Evolutionary conservation across 1,140 invertebrate genomes (phyloP), one percentile per base, ranked within the genome.

Genomic region (Drosophila jambulina): DNA sequence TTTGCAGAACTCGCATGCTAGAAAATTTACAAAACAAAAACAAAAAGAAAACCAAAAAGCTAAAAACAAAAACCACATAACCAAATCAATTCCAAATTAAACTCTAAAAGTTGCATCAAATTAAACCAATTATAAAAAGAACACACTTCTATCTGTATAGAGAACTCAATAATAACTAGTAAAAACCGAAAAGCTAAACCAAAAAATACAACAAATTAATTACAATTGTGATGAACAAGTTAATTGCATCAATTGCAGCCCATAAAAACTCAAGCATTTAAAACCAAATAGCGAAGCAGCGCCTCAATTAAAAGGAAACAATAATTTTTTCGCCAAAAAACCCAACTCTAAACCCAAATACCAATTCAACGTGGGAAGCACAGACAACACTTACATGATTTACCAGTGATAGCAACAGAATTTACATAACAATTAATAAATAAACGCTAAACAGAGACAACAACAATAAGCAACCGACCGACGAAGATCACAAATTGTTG

Each of bases 1-100:
- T 90, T 90, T 90, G 85, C 85, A 90, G 85, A 90, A 90, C 79
- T 90, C 85, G 85, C 85, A 90, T 90, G 85, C 85, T 79, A 90
- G 76, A 88, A 70, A 75, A 86, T 81, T 67, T 78, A 63, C 43
- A 49, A 53, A 53, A 68, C 19, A 48, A 51, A 67, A 72, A 68
- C 42, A 19, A 48, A 65, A 68, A 53, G 27, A 56, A 77, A 69
- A 70, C 38, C 43, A 54, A 77, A 76, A 78, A 84, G 60, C 65
- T 75, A 86, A 82, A 51, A 57, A 53, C 42, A 57, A 61, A 68
- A 65, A 36, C 48, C 58, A 78, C 60, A 71, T 74, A 63, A 40
- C 36, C 65, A 84, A 82, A 71, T 83, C 79, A 82, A 86, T 82
- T 71, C 83, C 79, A 86, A 86, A 86, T 88, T 86, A 65, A 70